These are phyloP conservation scores for Serrognathus titanus DNA, from an alignment of 2,888 invertebrate species.

Conservation along the genomic window DNA sequence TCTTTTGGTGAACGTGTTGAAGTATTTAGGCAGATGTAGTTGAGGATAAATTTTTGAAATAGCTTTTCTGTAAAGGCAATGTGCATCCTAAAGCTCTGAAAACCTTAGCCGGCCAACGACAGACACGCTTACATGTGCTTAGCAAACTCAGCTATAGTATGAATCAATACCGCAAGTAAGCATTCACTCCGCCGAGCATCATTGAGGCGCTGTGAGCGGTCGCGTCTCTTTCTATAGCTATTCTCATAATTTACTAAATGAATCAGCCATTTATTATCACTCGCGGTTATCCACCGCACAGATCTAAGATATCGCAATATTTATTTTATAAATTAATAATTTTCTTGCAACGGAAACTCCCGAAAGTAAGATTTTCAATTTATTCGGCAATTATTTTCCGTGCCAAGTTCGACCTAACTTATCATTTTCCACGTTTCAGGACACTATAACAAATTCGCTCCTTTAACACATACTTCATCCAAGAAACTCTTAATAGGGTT, in stretches of 20 bases:
- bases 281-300: slow-evolving; percentile 1
- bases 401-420: too few species aligned
- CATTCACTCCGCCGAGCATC: slow-evolving; percentile 23
- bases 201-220: slow-evolving; percentile 22
- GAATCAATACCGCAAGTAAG: slow-evolving; percentile 32
- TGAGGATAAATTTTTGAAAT: too few species aligned
- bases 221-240: slow-evolving; percentile 19
- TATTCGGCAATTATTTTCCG: too few species aligned
- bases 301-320: background rate
- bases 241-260: slow-evolving; percentile 14
- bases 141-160: slow-evolving; percentile 22
- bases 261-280: slow-evolving; percentile 11
- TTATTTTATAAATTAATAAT: background rate
- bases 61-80: too few species aligned
- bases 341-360: background rate
- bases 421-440: too few species aligned
- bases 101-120: slow-evolving; percentile 4
- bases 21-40: too few species aligned
- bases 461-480: too few species aligned
- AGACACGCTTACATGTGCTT: slow-evolving; percentile 19
- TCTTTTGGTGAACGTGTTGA: too few species aligned
- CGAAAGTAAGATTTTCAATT: too few species aligned
- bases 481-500: too few species aligned
- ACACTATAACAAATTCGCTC: too few species aligned
- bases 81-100: background rate